Evolutionary conservation across 2,888 invertebrate species (phyloP).

Genomic region (Euzophera pinguis): DNA sequence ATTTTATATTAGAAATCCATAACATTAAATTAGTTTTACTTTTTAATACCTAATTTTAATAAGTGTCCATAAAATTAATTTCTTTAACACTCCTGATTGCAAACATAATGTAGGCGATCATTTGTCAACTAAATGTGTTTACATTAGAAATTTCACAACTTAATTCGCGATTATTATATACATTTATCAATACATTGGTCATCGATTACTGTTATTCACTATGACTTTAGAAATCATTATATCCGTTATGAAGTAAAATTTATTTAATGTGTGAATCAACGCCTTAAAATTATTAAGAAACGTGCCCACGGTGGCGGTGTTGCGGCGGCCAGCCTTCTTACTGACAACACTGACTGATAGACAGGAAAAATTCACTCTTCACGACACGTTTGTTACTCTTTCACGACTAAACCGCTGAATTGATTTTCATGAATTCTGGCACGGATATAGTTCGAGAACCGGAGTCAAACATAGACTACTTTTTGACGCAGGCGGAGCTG

Average conservation of each 20-base stretch:
- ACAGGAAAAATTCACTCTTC: too few species aligned
- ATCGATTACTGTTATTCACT: neutral
- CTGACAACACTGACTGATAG: too few species aligned
- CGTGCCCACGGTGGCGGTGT: too few species aligned
- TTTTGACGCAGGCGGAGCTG: too few species aligned
- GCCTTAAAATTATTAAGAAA: too few species aligned
- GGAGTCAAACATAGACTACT: too few species aligned
- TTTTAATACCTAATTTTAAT: neutral
- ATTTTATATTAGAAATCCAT: too few species aligned
- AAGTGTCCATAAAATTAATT: neutral
- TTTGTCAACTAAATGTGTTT: constrained; percentile 6
- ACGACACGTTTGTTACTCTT: too few species aligned
- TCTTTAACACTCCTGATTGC: neutral
- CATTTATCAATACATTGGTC: constrained; percentile 18
- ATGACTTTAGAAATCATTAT: neutral
- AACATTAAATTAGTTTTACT: neutral
- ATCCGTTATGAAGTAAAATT: neutral
- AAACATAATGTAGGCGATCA: neutral
- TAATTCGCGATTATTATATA: constrained; percentile 17
- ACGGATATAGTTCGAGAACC: too few species aligned
- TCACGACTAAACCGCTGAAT: too few species aligned
- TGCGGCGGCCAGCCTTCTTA: too few species aligned
- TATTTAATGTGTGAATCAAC: neutral
- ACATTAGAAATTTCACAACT: neutral
- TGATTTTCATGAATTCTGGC: too few species aligned